Evolutionary conservation across 1,140 invertebrate genomes (phyloP).

Genomic region (Platyscapa corneri): DNA sequence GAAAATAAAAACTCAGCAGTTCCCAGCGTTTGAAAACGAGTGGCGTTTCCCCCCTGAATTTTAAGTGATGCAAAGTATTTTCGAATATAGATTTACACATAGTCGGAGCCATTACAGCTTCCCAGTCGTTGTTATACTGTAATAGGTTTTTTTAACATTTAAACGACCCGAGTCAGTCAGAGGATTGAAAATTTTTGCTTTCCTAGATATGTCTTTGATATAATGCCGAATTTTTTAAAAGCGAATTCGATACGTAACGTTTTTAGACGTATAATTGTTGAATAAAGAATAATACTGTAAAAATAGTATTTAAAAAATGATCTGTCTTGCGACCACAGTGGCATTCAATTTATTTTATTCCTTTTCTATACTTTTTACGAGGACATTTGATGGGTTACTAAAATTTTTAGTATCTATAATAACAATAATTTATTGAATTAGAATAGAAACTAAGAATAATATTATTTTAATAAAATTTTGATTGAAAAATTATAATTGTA

Average conservation of each 20-base stretch:
- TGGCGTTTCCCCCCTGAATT: not conserved
- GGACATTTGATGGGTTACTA: constrained; percentile 2
- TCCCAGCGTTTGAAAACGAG: not conserved
- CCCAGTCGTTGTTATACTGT: not conserved
- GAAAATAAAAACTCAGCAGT: constrained; percentile 29
- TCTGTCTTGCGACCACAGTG: not conserved
- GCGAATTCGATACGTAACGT: not conserved
- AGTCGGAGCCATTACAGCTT: not conserved
- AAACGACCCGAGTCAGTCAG: not conserved
- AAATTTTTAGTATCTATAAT: constrained; percentile 16
- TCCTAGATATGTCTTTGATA: not conserved
- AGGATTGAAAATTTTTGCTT: not conserved
- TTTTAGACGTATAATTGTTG: too few species aligned
- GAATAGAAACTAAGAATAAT: not conserved
- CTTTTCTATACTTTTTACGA: constrained; percentile 23
- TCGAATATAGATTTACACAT: constrained; percentile 1
- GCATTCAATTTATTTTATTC: constrained; percentile 27
- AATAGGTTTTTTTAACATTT: not conserved
- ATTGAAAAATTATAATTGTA: constrained; percentile 11
- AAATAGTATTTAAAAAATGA: constrained; percentile 10
- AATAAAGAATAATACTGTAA: not conserved
- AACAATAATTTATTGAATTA: constrained; percentile 37
- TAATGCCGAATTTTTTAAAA: not conserved
- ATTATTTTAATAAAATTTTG: constrained; percentile 24
- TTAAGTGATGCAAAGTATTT: constrained; percentile 17